These are phyloP conservation scores for Sciurus niger DNA, from an alignment of 2,113 vertebrate genomes.

Conservation along the genomic window DNA sequence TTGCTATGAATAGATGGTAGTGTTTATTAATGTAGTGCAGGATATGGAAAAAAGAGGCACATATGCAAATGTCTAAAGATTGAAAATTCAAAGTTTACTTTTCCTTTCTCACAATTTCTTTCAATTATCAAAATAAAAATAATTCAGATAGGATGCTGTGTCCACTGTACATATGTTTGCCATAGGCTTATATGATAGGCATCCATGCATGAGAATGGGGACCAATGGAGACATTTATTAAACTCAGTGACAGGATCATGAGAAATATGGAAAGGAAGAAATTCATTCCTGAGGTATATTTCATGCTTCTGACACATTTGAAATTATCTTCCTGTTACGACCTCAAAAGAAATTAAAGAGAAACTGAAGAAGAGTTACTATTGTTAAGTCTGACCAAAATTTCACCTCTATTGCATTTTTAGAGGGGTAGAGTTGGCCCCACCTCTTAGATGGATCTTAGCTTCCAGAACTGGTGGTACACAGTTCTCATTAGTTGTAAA, in stretches of 20 bases:
- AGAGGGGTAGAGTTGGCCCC: background rate
- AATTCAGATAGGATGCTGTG: background rate
- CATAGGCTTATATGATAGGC: background rate
- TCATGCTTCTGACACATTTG: background rate
- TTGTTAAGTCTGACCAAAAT: background rate
- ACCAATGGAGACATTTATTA: background rate
- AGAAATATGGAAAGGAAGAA: background rate
- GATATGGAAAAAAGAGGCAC: background rate
- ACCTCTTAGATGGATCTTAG: background rate
- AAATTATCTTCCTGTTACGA: background rate
- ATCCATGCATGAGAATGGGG: background rate
- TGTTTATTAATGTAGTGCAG: background rate
- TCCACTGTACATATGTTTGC: background rate
- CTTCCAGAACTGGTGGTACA: background rate
- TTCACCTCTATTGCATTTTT: background rate
- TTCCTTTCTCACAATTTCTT: background rate
- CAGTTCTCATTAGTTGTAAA: background rate
- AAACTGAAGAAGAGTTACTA: background rate
- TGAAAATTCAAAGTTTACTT: background rate
- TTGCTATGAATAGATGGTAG: background rate
- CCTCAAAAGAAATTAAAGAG: background rate
- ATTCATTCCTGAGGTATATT: background rate
- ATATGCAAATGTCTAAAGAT: background rate
- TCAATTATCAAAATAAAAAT: background rate
- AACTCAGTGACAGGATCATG: background rate